Evolutionary conservation across 37 sponge, comb jelly and placozoan species (phyloP).

Genomic region (Eunapius fragilis): DNA sequence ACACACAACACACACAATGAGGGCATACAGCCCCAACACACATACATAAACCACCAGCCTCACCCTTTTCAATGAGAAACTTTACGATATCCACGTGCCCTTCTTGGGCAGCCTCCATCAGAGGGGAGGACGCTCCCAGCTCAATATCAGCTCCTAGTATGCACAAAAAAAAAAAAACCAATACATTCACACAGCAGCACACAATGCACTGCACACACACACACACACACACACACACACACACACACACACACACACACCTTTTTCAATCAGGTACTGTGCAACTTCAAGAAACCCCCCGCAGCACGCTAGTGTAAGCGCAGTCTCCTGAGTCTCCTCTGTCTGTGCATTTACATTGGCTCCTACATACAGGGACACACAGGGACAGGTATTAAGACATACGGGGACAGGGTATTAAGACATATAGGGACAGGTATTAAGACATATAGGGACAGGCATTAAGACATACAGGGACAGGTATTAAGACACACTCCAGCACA

Average conservation of each 20-base stretch:
- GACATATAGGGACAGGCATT: too few relatives aligned
- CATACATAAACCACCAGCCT: background rate
- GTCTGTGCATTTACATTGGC: conserved; percentile 81
- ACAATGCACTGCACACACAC: too few relatives aligned
- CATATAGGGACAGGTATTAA: too few relatives aligned
- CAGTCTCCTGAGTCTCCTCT: conserved; percentile 92
- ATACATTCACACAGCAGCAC: background rate
- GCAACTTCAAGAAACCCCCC: conserved; percentile 79
- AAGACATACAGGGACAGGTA: too few relatives aligned
- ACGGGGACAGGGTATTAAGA: too few relatives aligned
- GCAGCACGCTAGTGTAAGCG: conserved; percentile 83
- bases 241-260: conserved; percentile 19
- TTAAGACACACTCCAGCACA: background rate
- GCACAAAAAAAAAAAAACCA: background rate
- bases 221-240: conserved; percentile 8
- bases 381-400: too few relatives aligned
- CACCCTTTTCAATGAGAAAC: conserved; percentile 55
- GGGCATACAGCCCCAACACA: background rate
- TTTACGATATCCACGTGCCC: conserved; percentile 83
- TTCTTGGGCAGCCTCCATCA: conserved; percentile 89
- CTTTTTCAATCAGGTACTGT: conserved; percentile 67
- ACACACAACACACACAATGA: too few relatives aligned
- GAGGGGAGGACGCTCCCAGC: conserved; percentile 79
- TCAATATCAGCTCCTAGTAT: conserved; percentile 76
- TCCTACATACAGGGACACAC: conserved; percentile 47